Evolutionary conservation across 1,140 invertebrate genomes (phyloP).

Genomic region (Habropoda laboriosa): DNA sequence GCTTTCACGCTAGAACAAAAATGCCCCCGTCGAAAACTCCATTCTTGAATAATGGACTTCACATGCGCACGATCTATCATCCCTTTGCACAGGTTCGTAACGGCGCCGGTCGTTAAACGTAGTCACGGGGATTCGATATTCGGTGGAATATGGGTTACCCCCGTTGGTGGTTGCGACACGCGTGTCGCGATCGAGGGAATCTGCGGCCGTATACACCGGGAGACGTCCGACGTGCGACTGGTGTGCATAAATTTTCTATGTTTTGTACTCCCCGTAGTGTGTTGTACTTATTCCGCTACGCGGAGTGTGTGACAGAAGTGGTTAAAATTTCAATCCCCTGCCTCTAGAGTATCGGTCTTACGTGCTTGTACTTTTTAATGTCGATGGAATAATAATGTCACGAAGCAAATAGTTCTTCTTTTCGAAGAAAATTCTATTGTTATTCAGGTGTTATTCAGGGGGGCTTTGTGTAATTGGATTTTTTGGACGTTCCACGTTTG

Average conservation of each 20-base stretch:
- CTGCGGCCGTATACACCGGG: too few species aligned
- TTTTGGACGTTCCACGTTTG: too few species aligned
- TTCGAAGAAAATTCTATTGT: too few species aligned
- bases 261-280: background rate
- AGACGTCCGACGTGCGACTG: too few species aligned
- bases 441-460: too few species aligned
- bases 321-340: background rate
- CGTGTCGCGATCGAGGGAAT: slow-evolving; percentile 18
- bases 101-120: slow-evolving; percentile 31
- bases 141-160: slow-evolving; percentile 51
- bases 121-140: slow-evolving; percentile 60
- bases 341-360: too few species aligned
- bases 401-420: too few species aligned
- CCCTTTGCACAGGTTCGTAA: slow-evolving; percentile 2
- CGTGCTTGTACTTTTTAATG: too few species aligned
- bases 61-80: slow-evolving; percentile 51
- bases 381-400: too few species aligned
- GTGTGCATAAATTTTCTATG: slow-evolving; percentile 7
- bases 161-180: slow-evolving; percentile 9
- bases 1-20: slow-evolving; percentile 35
- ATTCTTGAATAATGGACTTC: slow-evolving; percentile 63
- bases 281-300: background rate
- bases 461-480: too few species aligned
- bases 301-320: background rate
- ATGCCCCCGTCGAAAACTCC: slow-evolving; percentile 43